Evolutionary conservation across 2,888 invertebrate genomes (phyloP).

Genomic region (Miltochrista miniata): DNA sequence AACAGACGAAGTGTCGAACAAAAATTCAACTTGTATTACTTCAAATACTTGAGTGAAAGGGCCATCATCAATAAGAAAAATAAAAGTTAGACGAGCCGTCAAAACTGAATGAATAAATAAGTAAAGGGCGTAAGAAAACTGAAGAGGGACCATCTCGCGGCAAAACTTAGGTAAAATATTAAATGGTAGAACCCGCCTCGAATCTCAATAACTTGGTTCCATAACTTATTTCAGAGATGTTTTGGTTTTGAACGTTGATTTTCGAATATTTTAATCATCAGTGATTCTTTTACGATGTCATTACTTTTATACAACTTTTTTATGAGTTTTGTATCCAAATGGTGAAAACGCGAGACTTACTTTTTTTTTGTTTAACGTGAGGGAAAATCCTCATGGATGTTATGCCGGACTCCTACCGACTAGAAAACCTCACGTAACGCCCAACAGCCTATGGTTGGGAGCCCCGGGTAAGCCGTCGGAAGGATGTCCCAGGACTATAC

Average conservation of each 20-base stretch:
- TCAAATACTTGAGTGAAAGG: conserved; percentile 4
- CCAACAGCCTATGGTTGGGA: too few species aligned
- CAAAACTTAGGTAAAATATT: conserved; percentile 57
- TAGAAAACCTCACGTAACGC: too few species aligned
- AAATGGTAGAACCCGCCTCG: conserved; percentile 41
- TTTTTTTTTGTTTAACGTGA: too few species aligned
- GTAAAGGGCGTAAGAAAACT: conserved; percentile 24
- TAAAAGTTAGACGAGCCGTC: conserved; percentile 58
- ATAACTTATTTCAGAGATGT: conserved; percentile 40
- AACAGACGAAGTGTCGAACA: too few species aligned
- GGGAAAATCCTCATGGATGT: too few species aligned
- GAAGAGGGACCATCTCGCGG: conserved; percentile 29
- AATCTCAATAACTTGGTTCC: conserved; percentile 40
- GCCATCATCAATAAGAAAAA: conserved; percentile 44
- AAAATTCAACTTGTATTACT: too few species aligned
- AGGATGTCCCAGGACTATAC: too few species aligned
- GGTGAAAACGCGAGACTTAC: too few species aligned
- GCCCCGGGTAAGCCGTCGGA: too few species aligned
- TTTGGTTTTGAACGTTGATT: conserved; percentile 18
- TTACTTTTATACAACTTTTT: too few species aligned
- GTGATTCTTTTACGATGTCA: background rate
- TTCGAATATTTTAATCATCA: conserved; percentile 2
- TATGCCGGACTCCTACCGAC: too few species aligned
- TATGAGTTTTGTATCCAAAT: too few species aligned
- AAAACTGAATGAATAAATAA: conserved; percentile 66